Conservation (phyloP, 2,113 vertebrate species). For the Nicator chloris region DNA sequence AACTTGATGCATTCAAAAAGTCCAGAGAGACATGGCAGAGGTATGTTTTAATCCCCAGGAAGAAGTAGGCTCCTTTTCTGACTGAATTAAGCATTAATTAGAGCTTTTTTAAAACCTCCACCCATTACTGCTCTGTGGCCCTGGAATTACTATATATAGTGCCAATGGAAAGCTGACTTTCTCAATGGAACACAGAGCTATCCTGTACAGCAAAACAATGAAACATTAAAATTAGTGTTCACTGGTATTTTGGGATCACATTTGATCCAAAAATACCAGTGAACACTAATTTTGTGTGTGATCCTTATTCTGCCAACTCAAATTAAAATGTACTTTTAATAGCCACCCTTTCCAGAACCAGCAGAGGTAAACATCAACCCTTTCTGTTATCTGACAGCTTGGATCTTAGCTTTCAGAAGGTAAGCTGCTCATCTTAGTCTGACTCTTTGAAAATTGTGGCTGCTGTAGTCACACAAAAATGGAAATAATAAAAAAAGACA, state of each 20-base stretch:
- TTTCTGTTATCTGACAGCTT: conserved; percentile 28
- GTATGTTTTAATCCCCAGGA: background rate
- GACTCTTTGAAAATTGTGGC: background rate
- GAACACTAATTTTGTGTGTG: no score
- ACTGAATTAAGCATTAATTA: background rate
- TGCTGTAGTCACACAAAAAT: background rate
- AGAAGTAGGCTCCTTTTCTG: background rate
- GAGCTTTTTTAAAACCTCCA: background rate
- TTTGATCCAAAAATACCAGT: no score
- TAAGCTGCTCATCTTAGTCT: background rate
- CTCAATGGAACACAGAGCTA: background rate
- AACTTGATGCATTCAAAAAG: background rate
- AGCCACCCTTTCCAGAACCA: conserved; percentile 20
- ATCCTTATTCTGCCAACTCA: conserved; percentile 40
- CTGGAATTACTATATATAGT: background rate
- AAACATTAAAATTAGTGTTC: conserved; percentile 29
- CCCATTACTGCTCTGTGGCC: background rate
- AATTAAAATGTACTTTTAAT: conserved; percentile 43
- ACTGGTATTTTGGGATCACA: conserved; percentile 32
- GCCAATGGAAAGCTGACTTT: conserved; percentile 19
- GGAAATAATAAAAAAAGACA: background rate
- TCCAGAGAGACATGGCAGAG: background rate
- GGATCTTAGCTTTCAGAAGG: background rate
- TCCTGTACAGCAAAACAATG: background rate
- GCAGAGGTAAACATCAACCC: background rate